Percentiles rank a stretch among this genome's conserved stretches.
These are phyloP conservation scores for Lomographa bimaculata DNA, from an alignment of 2,888 invertebrate species.

Conservation along the genomic window DNA sequence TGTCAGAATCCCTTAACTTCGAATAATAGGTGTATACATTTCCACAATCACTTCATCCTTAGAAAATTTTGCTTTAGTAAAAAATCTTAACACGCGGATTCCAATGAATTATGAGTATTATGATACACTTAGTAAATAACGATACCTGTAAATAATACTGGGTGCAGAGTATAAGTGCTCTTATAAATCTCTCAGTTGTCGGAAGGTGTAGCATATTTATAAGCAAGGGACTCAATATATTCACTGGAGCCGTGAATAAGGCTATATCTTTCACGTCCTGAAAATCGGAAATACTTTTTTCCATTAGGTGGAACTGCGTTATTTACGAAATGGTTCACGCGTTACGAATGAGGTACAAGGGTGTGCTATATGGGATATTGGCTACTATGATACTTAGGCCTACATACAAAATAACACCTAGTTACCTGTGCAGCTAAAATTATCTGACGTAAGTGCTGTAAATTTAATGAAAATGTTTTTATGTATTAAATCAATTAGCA, in stretches of 20 bases:
- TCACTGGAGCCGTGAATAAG: slow-evolving; percentile 78
- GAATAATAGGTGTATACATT: no score
- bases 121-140: slow-evolving; percentile 13
- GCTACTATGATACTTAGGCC: neutral
- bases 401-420: neutral
- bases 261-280: slow-evolving; percentile 80
- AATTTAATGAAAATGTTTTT: no score
- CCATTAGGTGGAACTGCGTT: slow-evolving; percentile 13
- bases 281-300: slow-evolving; percentile 36
- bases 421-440: no score
- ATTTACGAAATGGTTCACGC: slow-evolving; percentile 14
- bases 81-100: no score
- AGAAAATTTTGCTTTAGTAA: no score
- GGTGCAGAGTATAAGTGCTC: slow-evolving; percentile 85
- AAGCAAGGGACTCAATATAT: slow-evolving; percentile 81
- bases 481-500: no score
- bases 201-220: slow-evolving; percentile 84
- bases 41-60: no score
- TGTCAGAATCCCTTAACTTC: no score
- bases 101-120: slow-evolving; percentile 3
- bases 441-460: no score
- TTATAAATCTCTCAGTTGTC: slow-evolving; percentile 84
- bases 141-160: slow-evolving; percentile 85
- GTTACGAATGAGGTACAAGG: slow-evolving; percentile 5
- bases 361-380: neutral